Evolutionary conservation across 2,888 invertebrate species (phyloP).

Genomic region (Sarcophaga carnaria): DNA sequence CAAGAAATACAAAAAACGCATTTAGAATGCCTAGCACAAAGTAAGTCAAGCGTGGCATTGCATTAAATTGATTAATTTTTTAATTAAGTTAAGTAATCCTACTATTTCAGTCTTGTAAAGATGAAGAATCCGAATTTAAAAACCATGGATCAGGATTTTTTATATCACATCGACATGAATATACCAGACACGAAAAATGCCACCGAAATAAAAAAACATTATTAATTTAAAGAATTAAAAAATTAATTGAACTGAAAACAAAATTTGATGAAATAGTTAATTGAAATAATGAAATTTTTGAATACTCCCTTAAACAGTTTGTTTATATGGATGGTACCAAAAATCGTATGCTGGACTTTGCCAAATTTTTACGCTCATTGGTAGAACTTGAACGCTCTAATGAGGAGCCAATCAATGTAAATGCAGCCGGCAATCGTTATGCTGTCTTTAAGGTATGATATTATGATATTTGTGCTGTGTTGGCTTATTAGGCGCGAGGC

Average conservation of each 20-base stretch:
- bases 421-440: conserved; percentile 93
- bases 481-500: too few species aligned
- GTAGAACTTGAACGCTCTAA: conserved; percentile 90
- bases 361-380: conserved; percentile 91
- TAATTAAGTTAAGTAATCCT: not conserved
- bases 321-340: conserved; percentile 98
- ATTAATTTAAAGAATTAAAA: too few species aligned
- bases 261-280: too few species aligned
- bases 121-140: conserved; percentile 73
- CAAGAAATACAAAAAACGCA: not conserved
- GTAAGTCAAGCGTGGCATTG: conserved; percentile 3
- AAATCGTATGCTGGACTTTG: conserved; percentile 94
- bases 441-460: conserved; percentile 92
- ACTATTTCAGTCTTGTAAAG: conserved; percentile 23
- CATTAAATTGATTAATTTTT: not conserved
- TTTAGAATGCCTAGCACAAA: conserved; percentile 12
- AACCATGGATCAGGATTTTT: conserved; percentile 84
- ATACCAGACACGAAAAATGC: conserved; percentile 87
- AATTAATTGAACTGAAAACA: too few species aligned
- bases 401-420: conserved; percentile 91
- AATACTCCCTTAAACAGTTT: conserved; percentile 84
- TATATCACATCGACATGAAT: conserved; percentile 94
- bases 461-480: too few species aligned
- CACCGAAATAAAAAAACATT: conserved; percentile 90
- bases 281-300: too few species aligned